Evolutionary conservation across 2,797 vertebrate species (phyloP).

Genomic region (Passerculus sandwichensis): DNA sequence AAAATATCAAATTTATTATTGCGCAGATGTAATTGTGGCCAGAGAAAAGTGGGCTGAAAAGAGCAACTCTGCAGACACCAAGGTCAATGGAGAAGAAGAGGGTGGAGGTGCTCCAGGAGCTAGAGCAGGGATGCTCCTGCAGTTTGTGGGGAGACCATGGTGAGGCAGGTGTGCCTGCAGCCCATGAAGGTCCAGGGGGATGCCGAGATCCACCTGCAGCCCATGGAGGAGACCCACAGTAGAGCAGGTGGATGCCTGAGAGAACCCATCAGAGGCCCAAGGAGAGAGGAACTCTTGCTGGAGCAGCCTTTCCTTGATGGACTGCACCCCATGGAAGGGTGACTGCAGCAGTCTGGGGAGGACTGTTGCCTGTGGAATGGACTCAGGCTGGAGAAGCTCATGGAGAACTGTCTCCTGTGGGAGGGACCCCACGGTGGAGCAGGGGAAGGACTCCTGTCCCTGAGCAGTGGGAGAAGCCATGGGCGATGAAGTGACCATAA

Average conservation of each 20-base stretch:
- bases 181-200: too few relatives aligned
- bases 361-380: too few relatives aligned
- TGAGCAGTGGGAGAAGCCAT: too few relatives aligned
- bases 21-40: neutral
- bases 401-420: too few relatives aligned
- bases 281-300: neutral
- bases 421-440: too few relatives aligned
- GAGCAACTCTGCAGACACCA: neutral
- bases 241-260: neutral
- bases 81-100: neutral
- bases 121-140: neutral
- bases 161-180: neutral
- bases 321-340: too few relatives aligned
- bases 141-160: neutral
- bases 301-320: too few relatives aligned
- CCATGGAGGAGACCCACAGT: neutral
- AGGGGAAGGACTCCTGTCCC: too few relatives aligned
- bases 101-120: neutral
- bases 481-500: too few relatives aligned
- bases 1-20: neutral
- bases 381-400: too few relatives aligned
- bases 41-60: neutral
- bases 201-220: too few relatives aligned
- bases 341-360: too few relatives aligned
- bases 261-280: neutral